Evolutionary conservation across 2,113 vertebrate species (phyloP).

Genomic region (Pseudois nayaur): DNA sequence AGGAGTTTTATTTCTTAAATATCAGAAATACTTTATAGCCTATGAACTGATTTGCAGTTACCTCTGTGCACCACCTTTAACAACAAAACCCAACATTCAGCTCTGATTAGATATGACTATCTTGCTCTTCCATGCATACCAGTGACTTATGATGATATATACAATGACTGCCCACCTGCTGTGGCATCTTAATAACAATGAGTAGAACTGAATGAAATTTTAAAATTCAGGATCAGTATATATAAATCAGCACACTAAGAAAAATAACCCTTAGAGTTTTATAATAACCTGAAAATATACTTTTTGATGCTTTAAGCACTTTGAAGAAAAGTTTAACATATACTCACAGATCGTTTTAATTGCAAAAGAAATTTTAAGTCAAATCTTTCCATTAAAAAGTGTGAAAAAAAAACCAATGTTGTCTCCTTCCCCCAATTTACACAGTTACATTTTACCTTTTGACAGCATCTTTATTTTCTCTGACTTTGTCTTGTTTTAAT

Average conservation of each 20-base stretch:
- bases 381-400: not conserved
- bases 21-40: not conserved
- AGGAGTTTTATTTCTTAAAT: not conserved
- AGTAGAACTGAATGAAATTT: not conserved
- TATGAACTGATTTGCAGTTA: not conserved
- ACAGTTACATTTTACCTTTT: slow-evolving; percentile 81
- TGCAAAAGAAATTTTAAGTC: not conserved
- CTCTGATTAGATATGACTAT: not conserved
- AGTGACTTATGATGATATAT: not conserved
- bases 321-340: slow-evolving; percentile 18
- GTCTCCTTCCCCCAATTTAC: not conserved
- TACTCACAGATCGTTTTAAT: not conserved
- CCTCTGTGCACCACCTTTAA: not conserved
- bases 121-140: not conserved
- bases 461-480: slow-evolving; percentile 86
- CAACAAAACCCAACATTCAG: slow-evolving; percentile 12
- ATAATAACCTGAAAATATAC: not conserved
- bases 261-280: slow-evolving; percentile 9
- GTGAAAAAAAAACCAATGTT: not conserved
- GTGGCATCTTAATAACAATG: not conserved
- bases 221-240: slow-evolving; percentile 9
- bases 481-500: slow-evolving; percentile 80
- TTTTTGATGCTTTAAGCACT: not conserved
- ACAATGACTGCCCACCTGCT: not conserved
- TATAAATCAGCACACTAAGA: not conserved